Percentiles rank a stretch among this genome's conserved stretches.
Evolutionary conservation across 2,113 vertebrate genomes (phyloP).

Genomic region (Rhodinocichla rosea): DNA sequence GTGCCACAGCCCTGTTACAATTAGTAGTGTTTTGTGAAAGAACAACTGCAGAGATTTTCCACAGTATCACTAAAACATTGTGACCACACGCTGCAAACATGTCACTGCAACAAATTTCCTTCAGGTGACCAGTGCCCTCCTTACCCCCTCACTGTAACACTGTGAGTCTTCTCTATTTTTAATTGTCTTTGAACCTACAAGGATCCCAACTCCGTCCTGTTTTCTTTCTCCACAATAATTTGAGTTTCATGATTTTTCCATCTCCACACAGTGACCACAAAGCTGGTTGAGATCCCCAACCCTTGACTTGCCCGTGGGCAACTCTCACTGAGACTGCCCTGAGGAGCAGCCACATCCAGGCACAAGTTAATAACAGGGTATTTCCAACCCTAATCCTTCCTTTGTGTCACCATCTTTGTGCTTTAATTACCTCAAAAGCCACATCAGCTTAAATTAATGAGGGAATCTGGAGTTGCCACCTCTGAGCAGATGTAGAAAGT

Average conservation of each 20-base stretch:
- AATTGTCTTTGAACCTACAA: background rate
- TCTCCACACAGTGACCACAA: accelerated
- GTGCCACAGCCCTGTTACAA: background rate
- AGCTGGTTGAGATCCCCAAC: background rate
- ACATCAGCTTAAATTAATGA: background rate
- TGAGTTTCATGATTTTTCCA: background rate
- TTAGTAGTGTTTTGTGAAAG: background rate
- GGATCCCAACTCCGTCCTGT: accelerated
- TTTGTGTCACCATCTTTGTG: background rate
- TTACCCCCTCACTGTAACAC: accelerated
- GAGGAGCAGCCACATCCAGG: background rate
- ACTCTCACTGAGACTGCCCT: background rate
- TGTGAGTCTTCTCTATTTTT: accelerated
- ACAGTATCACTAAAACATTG: accelerated
- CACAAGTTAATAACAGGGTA: background rate
- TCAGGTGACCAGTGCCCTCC: background rate
- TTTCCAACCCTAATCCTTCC: background rate
- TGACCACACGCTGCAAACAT: accelerated
- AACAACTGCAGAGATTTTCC: background rate
- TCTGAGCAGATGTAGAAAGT: background rate
- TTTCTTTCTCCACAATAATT: background rate
- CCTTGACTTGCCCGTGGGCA: accelerated
- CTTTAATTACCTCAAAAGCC: background rate
- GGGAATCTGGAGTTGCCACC: background rate
- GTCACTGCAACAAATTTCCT: background rate